Evolutionary conservation across 2,888 invertebrate genomes (phyloP), one percentile per base, ranked within the genome.

Genomic region (Catonia carolina): DNA sequence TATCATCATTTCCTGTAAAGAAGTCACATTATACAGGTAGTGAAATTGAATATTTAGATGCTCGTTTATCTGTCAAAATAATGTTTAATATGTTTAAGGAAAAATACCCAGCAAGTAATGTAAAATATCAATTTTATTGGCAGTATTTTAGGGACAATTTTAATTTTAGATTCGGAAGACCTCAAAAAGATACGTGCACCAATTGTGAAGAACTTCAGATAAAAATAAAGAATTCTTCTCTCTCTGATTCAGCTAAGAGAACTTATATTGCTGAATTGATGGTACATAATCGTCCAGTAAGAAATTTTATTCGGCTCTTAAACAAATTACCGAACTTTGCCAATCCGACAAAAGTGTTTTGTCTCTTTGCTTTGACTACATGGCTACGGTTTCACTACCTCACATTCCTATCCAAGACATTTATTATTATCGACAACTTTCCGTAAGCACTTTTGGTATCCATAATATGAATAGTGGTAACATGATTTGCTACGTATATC

Each of bases 21-120:
- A 37, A 51, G 10, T 53, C 63, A 14, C 63, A 63, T 58, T 64
- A 65, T 59, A 61, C 56, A 12, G 48, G 55, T 35, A 35, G 36
- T 1, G 36, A 35, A 31, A 52, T 37, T 17, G 15, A 2, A 23
- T 65, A 66, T 62, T 58, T 67, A 45, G 63, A 65, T 60, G 60
- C 62, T 35, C 31, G 55, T 35, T 61, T 67, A 36, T 60, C 63
- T 42, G 53, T 65, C n/a, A 62, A 61, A 55, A 63, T 42, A 54
- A 66, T 66, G 62, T 62, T 66, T 60, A 48, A 56, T 15, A 59
- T 64, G 55, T 66, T 67, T 55, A 23, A 62, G 22, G 14, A 58
- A 56, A 48, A 60, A 55, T 23, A 60, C 55, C 63, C 63, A 41
- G 33, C 59, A 55, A 53, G 23, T 35, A 53, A 17, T 42, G 59